phyloP scores from a whole-genome alignment of 2,113 vertebrate genomes.

The Phalacrocorax pelagicus region DNA sequence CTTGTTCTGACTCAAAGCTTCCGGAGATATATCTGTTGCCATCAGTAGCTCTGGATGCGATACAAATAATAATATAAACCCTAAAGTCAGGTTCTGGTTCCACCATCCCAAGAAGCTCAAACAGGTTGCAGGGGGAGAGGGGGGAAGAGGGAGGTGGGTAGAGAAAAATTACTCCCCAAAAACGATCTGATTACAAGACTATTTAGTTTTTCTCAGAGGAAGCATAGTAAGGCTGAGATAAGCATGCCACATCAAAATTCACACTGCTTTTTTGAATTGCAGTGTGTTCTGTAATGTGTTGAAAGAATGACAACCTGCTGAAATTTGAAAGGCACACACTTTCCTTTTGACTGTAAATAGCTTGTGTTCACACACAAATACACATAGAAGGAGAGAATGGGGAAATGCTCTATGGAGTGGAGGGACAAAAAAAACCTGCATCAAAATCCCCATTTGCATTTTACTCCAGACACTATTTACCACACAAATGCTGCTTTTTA shows the following conservation, averaged over 20 bases:
- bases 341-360: background rate
- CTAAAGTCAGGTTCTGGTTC: background rate
- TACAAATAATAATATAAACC: background rate
- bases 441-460: background rate
- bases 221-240: background rate
- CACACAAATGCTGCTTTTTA: background rate
- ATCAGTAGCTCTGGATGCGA: background rate
- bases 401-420: background rate
- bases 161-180: background rate
- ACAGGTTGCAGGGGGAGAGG: fast-evolving
- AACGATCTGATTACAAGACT: background rate
- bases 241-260: background rate
- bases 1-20: background rate
- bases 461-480: background rate
- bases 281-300: background rate
- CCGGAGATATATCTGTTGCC: background rate
- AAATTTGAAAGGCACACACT: background rate
- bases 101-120: background rate
- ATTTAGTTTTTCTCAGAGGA: background rate
- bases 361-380: fast-evolving
- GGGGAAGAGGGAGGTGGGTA: fast-evolving
- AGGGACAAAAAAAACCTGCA: fast-evolving
- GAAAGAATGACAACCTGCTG: background rate
- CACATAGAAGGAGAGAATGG: background rate
- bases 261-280: background rate